Base-by-base conservation (phyloP, 1,140 invertebrate species). In the Drosophila malerkotliana region DNA sequence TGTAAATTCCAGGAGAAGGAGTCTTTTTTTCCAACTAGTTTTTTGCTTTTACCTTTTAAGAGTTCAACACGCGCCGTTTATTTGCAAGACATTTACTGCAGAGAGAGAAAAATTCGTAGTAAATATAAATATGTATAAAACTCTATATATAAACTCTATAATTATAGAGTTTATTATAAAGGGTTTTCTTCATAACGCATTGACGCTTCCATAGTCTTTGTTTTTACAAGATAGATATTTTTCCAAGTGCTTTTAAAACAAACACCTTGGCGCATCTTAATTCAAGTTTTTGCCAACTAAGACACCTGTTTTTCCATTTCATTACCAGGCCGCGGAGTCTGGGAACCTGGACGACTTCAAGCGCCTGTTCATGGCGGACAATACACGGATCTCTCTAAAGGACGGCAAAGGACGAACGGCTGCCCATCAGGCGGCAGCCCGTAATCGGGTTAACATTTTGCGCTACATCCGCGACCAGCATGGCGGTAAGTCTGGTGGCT, bases 261-360 rank as follows among this genome's bases (percentile, higher is more conserved):
- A 79, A 62, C 32, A 68, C 7, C 14, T 18, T 26, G 15, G 21
- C 18, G 41, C 44, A 59, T 48, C 15, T 37, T 62, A 61, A 61
- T 76, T 72, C 48, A 79, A 58, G 47, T 60, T 63, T n/a, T 21
- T 8, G 32, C 41, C 26, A 10, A 30, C 26, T 30, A 15, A 59
- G 62, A 52, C 62, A 67, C 68, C 54, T 58, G 37, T 58, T 45
- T n/a, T 21, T 18, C 18, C 30, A 18, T 28, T 49, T 59, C 60
- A 51, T 54, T 92, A 91, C 37, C 92, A 97, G 96, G 95, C 96
- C 6, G 96, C 96, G 2, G 95, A 96, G 83, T 95, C 94, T 78
- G 96, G 96, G 5, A 96, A 97, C 90, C 92, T 97, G 15, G 95
- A 96, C 54, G 96, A 96, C 85, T 96, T 98, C 79, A 94, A 94